phyloP scores from a whole-genome alignment of 2,888 invertebrate genomes.

The Stenolophus ochropezus region DNA sequence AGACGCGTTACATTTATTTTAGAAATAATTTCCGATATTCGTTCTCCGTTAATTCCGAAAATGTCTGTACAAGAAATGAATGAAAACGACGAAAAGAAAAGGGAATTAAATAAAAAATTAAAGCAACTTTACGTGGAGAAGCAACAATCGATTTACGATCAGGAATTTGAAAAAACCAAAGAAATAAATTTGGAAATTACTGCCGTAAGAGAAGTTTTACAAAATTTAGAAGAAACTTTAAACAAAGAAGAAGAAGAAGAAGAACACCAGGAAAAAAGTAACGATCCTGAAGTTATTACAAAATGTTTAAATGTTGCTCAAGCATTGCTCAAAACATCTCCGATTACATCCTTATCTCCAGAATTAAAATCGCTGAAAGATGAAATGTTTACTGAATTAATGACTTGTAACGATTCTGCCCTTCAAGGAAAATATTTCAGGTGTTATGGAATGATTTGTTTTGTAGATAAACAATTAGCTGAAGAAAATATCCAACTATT shows the following conservation, averaged over 20 bases:
- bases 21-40: slow-evolving; percentile 47
- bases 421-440: slow-evolving; percentile 33
- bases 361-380: slow-evolving; percentile 35
- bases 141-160: not conserved
- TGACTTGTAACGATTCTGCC: not conserved
- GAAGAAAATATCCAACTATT: slow-evolving; percentile 41
- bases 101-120: slow-evolving; percentile 14
- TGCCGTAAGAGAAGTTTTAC: slow-evolving; percentile 18
- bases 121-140: not conserved
- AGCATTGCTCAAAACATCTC: slow-evolving; percentile 10
- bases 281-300: slow-evolving; percentile 29
- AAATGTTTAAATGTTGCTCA: slow-evolving; percentile 38
- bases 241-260: not conserved
- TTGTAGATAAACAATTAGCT: slow-evolving; percentile 15
- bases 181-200: slow-evolving; percentile 16
- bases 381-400: slow-evolving; percentile 40
- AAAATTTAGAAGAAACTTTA: not conserved
- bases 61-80: slow-evolving; percentile 3
- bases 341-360: not conserved
- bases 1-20: slow-evolving; percentile 33
- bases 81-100: slow-evolving; percentile 25
- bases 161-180: slow-evolving; percentile 18
- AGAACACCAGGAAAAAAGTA: not conserved
- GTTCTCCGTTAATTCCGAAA: slow-evolving; percentile 20
- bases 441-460: slow-evolving; percentile 39